A percentile compares a stretch with the other conserved stretches of the same genome.
Conservation (phyloP, 2,113 vertebrate species). For the Girardinichthys multiradiatus region DNA sequence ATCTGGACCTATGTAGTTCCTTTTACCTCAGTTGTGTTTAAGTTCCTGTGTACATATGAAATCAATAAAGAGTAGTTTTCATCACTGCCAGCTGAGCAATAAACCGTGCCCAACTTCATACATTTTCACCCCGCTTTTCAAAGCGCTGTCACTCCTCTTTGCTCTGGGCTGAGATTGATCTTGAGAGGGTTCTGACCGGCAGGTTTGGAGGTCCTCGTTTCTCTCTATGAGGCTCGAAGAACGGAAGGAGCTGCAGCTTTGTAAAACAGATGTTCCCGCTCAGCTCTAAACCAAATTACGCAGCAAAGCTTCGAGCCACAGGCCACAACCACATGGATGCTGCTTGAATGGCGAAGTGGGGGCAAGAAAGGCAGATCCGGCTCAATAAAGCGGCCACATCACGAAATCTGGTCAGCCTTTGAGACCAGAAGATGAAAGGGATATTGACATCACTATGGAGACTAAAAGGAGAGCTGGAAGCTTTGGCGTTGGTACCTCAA, state of each 20-base stretch:
- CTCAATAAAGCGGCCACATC: constrained; percentile 70
- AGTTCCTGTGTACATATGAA: constrained; percentile 46
- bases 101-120: constrained; percentile 17
- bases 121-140: constrained; percentile 19
- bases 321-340: constrained; percentile 61
- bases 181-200: constrained; percentile 14
- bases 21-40: too few species aligned
- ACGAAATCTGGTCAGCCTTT: constrained; percentile 71
- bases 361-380: constrained; percentile 68
- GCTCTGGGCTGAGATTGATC: constrained; percentile 14
- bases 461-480: constrained; percentile 60
- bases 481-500: constrained; percentile 36
- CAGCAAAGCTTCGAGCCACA: constrained; percentile 49
- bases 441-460: constrained; percentile 69
- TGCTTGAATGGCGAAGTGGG: constrained; percentile 62
- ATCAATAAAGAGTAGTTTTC: constrained; percentile 19
- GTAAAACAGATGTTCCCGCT: constrained; percentile 76
- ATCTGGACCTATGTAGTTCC: too few species aligned
- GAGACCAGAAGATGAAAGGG: constrained; percentile 66
- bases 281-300: constrained; percentile 76
- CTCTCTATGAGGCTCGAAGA: constrained; percentile 54
- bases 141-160: constrained; percentile 18
- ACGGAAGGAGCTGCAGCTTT: constrained; percentile 63
- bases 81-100: constrained; percentile 10
- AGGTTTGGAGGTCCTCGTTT: constrained; percentile 42